Evolutionary conservation across 2,113 vertebrate genomes (phyloP).

Genomic region (Solea senegalensis): DNA sequence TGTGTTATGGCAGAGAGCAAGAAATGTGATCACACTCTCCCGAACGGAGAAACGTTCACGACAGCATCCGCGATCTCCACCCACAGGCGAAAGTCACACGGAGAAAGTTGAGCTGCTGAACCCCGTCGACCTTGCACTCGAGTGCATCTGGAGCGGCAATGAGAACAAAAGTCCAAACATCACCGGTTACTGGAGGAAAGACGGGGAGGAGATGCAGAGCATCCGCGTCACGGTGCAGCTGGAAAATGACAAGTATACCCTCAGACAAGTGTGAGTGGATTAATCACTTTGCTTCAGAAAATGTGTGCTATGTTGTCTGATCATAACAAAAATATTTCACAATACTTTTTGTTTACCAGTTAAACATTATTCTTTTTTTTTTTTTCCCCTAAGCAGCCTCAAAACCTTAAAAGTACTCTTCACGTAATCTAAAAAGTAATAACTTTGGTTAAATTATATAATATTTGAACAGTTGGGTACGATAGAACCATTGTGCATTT

Average conservation of each 20-base stretch:
- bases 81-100: slow-evolving; percentile 59
- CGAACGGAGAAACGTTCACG: no score
- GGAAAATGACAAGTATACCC: slow-evolving; percentile 59
- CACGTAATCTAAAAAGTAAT: no score
- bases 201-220: slow-evolving; percentile 57
- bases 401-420: no score
- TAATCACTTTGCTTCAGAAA: not conserved
- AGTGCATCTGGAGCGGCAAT: slow-evolving; percentile 64
- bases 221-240: slow-evolving; percentile 37
- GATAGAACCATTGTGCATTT: no score
- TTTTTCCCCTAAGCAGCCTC: not conserved
- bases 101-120: slow-evolving; percentile 59
- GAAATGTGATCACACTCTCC: not conserved
- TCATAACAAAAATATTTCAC: no score
- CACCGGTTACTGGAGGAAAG: slow-evolving; percentile 69
- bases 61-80: not conserved
- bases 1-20: not conserved
- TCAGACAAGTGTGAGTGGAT: slow-evolving; percentile 63
- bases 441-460: no score
- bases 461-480: no score
- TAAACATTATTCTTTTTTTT: not conserved
- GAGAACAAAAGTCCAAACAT: slow-evolving; percentile 53
- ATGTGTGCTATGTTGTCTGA: no score
- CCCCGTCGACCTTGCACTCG: slow-evolving; percentile 48
- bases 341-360: no score